phyloP scores from a whole-genome alignment of 2,797 vertebrate genomes.

The Hydrophis major region DNA sequence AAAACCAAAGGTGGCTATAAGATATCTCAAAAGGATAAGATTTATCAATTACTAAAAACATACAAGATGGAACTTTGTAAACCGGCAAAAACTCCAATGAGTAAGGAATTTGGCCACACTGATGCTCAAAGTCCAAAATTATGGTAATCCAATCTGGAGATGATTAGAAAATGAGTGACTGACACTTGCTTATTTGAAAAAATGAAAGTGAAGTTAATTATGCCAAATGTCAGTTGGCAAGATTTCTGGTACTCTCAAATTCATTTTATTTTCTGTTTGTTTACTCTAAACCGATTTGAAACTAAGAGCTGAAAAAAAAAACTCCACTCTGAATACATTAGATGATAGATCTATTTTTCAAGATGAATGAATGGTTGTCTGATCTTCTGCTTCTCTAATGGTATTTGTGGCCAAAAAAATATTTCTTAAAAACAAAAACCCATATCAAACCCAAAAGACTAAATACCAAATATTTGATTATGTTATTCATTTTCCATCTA shows the following conservation, averaged over 20 bases:
- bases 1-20: too few relatives aligned
- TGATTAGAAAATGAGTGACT: not conserved
- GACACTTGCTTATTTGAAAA: not conserved
- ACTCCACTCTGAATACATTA: not conserved
- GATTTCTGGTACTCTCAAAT: slow-evolving; percentile 17
- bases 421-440: not conserved
- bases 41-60: too few relatives aligned
- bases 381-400: not conserved
- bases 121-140: not conserved
- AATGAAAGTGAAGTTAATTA: slow-evolving; percentile 2
- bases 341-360: not conserved
- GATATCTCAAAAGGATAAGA: too few relatives aligned
- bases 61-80: too few relatives aligned
- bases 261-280: not conserved
- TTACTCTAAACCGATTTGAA: not conserved
- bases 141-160: not conserved
- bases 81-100: too few relatives aligned
- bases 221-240: slow-evolving; percentile 7
- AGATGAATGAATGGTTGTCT: not conserved
- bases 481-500: too few relatives aligned
- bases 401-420: not conserved
- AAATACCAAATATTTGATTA: not conserved
- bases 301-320: not conserved
- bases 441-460: not conserved
- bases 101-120: too few relatives aligned